These are phyloP conservation scores for Orgyia antiqua DNA, from an alignment of 2,888 invertebrate species.

Conservation along the genomic window DNA sequence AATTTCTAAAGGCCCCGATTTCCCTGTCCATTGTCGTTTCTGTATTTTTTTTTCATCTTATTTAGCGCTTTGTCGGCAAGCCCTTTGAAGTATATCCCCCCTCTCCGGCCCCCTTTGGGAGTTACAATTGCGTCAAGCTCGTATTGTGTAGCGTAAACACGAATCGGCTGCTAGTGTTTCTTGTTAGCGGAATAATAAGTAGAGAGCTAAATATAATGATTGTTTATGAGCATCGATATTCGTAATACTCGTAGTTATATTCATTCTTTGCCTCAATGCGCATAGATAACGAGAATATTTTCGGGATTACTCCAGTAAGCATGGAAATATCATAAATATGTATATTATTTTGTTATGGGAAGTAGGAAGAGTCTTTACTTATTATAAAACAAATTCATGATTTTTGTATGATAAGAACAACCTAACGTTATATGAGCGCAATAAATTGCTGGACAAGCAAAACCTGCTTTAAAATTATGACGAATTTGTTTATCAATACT, in stretches of 20 bases:
- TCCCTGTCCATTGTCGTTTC: constrained; percentile 71
- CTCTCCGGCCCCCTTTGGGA: constrained; percentile 39
- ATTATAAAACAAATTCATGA: too few species aligned
- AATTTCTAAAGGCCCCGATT: constrained; percentile 65
- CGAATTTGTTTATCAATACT: too few species aligned
- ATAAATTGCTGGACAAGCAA: too few species aligned
- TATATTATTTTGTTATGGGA: too few species aligned
- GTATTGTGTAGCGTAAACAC: constrained; percentile 62
- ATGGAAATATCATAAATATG: too few species aligned
- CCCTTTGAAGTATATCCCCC: constrained; percentile 67
- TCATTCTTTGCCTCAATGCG: constrained; percentile 11
- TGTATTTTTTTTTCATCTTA: constrained; percentile 74
- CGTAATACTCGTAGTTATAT: background rate
- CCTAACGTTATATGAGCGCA: too few species aligned
- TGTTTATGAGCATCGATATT: constrained; percentile 6
- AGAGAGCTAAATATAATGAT: constrained; percentile 11
- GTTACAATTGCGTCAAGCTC: constrained; percentile 71
- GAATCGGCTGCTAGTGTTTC: constrained; percentile 46
- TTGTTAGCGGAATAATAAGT: constrained; percentile 26
- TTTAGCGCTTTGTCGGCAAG: constrained; percentile 76
- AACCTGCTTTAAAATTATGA: too few species aligned
- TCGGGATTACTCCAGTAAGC: too few species aligned
- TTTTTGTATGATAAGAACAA: too few species aligned
- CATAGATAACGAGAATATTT: constrained; percentile 14
- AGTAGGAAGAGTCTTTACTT: too few species aligned